Conservation (phyloP, 2,113 vertebrate species). For the Ceyx cyanopectus region DNA sequence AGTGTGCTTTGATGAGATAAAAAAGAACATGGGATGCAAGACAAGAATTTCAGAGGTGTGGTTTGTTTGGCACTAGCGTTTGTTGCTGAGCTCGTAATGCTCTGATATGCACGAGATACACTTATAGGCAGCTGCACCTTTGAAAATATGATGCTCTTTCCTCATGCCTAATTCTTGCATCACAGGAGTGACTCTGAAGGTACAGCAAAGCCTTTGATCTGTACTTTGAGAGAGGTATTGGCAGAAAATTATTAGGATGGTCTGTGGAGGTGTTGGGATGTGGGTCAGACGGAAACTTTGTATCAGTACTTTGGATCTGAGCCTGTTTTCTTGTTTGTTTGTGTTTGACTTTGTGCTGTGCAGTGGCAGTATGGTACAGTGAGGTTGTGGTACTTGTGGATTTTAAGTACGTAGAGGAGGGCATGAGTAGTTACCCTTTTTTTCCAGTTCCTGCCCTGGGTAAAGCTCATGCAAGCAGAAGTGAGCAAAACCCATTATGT, state of each 20-base stretch:
- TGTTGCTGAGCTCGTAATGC: neutral
- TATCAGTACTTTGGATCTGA: neutral
- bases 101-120: neutral
- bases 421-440: neutral
- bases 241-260: neutral
- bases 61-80: constrained; percentile 1
- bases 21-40: constrained; percentile 32
- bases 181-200: neutral
- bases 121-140: neutral
- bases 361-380: rapidly evolving
- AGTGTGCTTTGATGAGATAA: constrained; percentile 30
- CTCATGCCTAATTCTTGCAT: constrained; percentile 19
- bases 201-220: constrained; percentile 18
- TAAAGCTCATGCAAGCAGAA: constrained; percentile 10
- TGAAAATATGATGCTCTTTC: neutral
- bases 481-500: neutral
- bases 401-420: neutral
- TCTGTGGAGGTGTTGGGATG: neutral
- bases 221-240: neutral
- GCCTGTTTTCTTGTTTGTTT: neutral
- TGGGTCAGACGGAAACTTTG: neutral
- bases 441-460: neutral
- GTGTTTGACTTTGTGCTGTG: neutral
- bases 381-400: neutral
- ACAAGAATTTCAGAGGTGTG: constrained; percentile 53